These are phyloP conservation scores for Plutomurus gul DNA, from an alignment of 1,140 invertebrate species.

Conservation along the genomic window DNA sequence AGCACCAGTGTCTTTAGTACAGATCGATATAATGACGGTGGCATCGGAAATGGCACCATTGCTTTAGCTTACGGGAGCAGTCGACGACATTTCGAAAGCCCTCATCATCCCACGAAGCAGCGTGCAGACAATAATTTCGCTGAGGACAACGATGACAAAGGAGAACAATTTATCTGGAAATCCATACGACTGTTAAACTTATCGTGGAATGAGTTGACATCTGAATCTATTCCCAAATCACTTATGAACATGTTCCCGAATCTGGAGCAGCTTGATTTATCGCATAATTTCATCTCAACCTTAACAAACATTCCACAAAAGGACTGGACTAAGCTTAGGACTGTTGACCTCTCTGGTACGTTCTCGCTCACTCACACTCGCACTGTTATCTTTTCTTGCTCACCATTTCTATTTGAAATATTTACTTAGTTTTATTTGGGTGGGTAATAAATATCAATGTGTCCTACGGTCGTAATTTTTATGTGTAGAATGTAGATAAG, in stretches of 20 bases:
- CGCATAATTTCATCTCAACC: slow-evolving; percentile 32
- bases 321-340: slow-evolving; percentile 30
- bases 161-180: slow-evolving; percentile 25
- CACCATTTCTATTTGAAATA: neutral
- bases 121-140: neutral
- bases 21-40: too few relatives aligned
- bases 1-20: neutral
- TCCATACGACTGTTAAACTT: slow-evolving; percentile 37
- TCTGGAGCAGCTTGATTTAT: slow-evolving; percentile 38
- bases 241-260: slow-evolving; percentile 41
- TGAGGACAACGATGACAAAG: neutral
- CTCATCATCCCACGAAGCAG: neutral
- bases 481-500: too few relatives aligned
- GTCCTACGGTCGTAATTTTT: too few relatives aligned
- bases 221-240: slow-evolving; percentile 5
- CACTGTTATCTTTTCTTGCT: neutral
- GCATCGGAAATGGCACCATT: neutral
- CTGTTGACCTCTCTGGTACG: slow-evolving; percentile 46
- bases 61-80: neutral
- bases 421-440: too few relatives aligned
- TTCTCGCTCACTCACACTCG: too few relatives aligned
- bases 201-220: slow-evolving; percentile 34
- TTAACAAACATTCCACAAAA: slow-evolving; percentile 25
- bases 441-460: too few relatives aligned
- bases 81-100: neutral